Evolutionary conservation across 2,113 vertebrate genomes (phyloP).

Genomic region (Capreolus pygargus): DNA sequence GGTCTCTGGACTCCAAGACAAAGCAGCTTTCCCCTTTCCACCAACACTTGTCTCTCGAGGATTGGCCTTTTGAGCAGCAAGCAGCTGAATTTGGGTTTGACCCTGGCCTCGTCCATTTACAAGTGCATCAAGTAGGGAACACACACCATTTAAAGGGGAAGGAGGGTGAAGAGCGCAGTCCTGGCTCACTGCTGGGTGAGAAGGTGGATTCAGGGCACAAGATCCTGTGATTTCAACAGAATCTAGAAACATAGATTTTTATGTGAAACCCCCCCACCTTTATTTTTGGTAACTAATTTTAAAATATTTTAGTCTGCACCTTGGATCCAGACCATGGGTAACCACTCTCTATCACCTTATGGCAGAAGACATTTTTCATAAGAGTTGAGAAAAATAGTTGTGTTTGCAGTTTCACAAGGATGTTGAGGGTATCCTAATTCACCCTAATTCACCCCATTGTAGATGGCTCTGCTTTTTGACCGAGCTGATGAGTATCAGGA

Average conservation of each 20-base stretch:
- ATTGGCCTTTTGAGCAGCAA: background rate
- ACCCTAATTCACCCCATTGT: fast-evolving
- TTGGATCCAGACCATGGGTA: background rate
- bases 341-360: background rate
- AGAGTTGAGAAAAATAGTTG: background rate
- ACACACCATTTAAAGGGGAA: fast-evolving
- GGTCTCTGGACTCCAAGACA: background rate
- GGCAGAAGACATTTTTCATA: background rate
- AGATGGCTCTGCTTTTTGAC: background rate
- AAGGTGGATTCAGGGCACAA: background rate
- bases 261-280: background rate
- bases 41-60: background rate
- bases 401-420: background rate
- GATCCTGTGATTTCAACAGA: background rate
- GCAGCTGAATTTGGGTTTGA: too few relatives aligned
- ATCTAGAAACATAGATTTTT: background rate
- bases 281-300: background rate
- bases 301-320: background rate
- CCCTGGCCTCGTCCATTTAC: background rate
- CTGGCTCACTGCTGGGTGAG: fast-evolving
- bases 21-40: background rate
- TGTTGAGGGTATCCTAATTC: background rate
- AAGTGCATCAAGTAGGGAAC: fast-evolving
- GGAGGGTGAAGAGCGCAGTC: fast-evolving
- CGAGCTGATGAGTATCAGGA: fast-evolving